Conservation (phyloP, 2,113 vertebrate species). For the Otis tarda region DNA sequence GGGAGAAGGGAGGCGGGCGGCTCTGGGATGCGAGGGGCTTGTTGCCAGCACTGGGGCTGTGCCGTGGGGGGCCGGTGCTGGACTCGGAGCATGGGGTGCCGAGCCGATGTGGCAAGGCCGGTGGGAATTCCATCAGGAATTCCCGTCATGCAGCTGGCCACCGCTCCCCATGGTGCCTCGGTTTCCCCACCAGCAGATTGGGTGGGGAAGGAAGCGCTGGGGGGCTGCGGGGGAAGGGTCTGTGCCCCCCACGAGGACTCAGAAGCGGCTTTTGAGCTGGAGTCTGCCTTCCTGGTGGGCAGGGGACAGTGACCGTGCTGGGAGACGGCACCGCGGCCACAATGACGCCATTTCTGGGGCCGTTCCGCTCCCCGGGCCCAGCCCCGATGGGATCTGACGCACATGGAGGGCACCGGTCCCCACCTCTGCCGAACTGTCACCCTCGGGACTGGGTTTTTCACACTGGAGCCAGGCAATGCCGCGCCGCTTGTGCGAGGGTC, state of each 20-base stretch:
- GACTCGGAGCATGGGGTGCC: rapidly evolving
- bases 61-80: not conserved
- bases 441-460: not conserved
- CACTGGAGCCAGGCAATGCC: rapidly evolving
- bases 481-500: rapidly evolving
- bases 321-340: not conserved
- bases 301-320: not conserved
- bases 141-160: not conserved
- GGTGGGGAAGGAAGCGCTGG: not conserved
- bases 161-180: not conserved
- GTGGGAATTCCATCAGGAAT: too few species aligned
- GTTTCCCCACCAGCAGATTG: not conserved
- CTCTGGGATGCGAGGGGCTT: not conserved
- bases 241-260: not conserved
- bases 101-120: rapidly evolving
- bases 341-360: not conserved
- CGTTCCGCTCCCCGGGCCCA: not conserved
- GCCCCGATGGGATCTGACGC: not conserved
- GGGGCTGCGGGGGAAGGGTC: not conserved
- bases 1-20: not conserved
- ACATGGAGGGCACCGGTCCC: rapidly evolving
- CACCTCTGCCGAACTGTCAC: not conserved
- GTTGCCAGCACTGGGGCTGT: not conserved
- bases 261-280: not conserved
- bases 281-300: rapidly evolving